phyloP scores from a whole-genome alignment of 2,113 vertebrate genomes.

The Erinaceus europaeus region DNA sequence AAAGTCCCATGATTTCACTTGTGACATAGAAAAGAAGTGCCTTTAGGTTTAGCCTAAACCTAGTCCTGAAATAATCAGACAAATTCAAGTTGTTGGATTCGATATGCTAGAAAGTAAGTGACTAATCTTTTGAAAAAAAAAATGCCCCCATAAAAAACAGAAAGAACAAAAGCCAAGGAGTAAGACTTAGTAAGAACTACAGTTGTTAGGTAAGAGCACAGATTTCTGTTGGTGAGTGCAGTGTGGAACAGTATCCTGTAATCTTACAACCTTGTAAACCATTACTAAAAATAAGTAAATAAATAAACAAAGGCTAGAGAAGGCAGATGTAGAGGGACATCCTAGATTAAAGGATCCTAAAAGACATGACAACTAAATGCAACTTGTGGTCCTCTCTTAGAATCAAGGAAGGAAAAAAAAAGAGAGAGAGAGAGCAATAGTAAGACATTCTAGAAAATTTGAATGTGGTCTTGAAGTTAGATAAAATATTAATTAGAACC shows the following conservation, averaged over 20 bases:
- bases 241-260: no score
- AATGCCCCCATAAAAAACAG: no score
- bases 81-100: not conserved
- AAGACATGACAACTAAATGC: not conserved
- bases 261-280: no score
- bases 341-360: not conserved
- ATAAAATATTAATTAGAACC: not conserved
- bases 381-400: not conserved
- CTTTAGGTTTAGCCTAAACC: not conserved
- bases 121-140: not conserved
- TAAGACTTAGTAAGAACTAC: no score
- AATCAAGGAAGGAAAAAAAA: not conserved
- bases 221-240: no score
- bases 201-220: no score
- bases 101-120: not conserved
- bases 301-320: no score
- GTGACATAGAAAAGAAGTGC: not conserved
- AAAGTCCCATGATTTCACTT: fast-evolving
- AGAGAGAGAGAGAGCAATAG: not conserved
- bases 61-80: not conserved
- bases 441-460: not conserved
- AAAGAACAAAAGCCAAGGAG: no score
- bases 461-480: not conserved
- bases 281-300: no score
- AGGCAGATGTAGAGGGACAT: no score